A percentile compares a stretch with the other conserved stretches of the same genome.
Conservation (phyloP, 2,888 invertebrate species). For the Stratiomys singularior region DNA sequence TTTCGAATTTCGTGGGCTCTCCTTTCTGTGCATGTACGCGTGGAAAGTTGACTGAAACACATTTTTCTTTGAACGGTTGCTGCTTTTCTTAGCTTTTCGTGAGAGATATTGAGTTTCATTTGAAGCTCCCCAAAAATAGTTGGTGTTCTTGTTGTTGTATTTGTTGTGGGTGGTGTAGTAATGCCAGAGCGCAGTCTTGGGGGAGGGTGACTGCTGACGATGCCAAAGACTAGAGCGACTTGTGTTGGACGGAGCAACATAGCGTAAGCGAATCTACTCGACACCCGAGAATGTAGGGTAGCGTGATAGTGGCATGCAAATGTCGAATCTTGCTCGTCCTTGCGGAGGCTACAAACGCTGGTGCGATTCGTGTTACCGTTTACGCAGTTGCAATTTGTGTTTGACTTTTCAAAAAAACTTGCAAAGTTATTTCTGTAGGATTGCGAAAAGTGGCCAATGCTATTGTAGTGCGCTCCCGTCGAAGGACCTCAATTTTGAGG, state of each 20-base stretch:
- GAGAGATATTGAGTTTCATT: conserved; percentile 16
- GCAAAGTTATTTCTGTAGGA: too few species aligned
- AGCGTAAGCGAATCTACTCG: conserved; percentile 25
- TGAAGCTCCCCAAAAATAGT: conserved; percentile 32
- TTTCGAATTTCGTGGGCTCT: not conserved
- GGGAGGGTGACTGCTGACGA: too few species aligned
- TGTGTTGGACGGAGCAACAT: not conserved
- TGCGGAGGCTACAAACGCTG: too few species aligned
- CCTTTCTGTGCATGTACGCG: too few species aligned
- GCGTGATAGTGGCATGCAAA: conserved; percentile 20
- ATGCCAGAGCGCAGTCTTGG: not conserved
- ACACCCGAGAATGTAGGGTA: conserved; percentile 27
- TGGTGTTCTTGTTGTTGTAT: not conserved
- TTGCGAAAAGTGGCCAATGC: too few species aligned
- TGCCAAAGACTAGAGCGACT: not conserved
- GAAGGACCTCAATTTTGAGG: too few species aligned
- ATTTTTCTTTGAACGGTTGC: not conserved
- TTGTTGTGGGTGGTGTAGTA: conserved; percentile 35
- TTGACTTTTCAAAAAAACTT: too few species aligned
- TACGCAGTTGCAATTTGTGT: too few species aligned
- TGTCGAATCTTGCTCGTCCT: too few species aligned
- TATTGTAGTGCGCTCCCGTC: too few species aligned
- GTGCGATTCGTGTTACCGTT: too few species aligned
- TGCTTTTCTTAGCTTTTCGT: conserved; percentile 17
- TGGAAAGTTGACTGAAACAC: not conserved